These are phyloP conservation scores for Tympanuchus pallidicinctus DNA, from an alignment of 2,113 vertebrate genomes.

Conservation along the genomic window DNA sequence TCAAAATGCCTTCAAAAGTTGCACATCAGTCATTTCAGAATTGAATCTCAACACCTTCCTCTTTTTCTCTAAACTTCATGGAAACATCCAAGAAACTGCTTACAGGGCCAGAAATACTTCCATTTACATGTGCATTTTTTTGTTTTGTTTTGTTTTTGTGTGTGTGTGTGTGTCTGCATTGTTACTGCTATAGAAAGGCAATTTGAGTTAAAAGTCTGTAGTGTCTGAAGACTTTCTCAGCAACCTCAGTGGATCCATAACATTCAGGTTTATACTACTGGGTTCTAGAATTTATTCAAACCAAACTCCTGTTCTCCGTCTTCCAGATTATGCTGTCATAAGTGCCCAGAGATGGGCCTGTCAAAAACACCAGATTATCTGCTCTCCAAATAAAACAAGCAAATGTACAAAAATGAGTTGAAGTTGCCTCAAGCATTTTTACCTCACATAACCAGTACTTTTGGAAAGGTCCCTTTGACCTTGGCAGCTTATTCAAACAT, in stretches of 20 bases:
- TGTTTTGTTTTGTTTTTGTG: neutral
- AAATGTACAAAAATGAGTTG: constrained; percentile 42
- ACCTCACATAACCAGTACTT: neutral
- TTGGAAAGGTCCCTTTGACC: constrained; percentile 34
- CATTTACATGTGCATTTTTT: neutral
- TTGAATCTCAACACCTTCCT: neutral
- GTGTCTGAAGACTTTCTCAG: neutral
- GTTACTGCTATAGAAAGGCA: neutral
- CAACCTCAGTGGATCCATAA: rapidly evolving
- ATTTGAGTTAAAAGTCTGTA: neutral
- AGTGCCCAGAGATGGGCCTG: neutral
- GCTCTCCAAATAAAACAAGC: constrained; percentile 30
- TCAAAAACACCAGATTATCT: neutral
- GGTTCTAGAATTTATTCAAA: neutral
- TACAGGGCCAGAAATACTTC: neutral
- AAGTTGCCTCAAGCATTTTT: constrained; percentile 27
- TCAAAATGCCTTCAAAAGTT: neutral
- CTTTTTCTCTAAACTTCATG: neutral
- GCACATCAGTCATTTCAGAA: neutral
- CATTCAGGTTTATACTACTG: neutral
- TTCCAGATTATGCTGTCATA: neutral
- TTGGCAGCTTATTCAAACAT: neutral
- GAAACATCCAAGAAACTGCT: neutral
- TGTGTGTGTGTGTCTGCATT: neutral
- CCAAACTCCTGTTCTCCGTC: neutral